phyloP scores from a whole-genome alignment of 2,888 invertebrate genomes.

The Galerucella calmariensis region DNA sequence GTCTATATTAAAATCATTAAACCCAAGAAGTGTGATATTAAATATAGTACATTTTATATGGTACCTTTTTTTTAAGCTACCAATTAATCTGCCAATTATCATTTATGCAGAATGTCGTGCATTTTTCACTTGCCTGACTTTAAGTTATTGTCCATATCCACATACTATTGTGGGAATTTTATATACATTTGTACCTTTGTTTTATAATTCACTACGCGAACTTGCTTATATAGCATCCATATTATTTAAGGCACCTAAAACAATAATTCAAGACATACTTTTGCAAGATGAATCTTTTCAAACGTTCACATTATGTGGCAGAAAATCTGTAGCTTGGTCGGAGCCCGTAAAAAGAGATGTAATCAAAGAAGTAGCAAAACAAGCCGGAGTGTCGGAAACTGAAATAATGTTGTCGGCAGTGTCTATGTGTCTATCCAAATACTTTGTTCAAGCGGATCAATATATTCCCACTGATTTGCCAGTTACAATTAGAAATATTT shows the following conservation, averaged over 20 bases:
- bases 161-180: slow-evolving; percentile 59
- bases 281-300: slow-evolving; percentile 69
- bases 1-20: slow-evolving; percentile 62
- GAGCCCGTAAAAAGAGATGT: slow-evolving; percentile 71
- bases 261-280: slow-evolving; percentile 71
- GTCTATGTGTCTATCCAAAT: slow-evolving; percentile 73
- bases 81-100: slow-evolving; percentile 61
- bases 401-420: slow-evolving; percentile 74
- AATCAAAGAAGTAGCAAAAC: slow-evolving; percentile 70
- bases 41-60: slow-evolving; percentile 59
- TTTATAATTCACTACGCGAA: slow-evolving; percentile 64
- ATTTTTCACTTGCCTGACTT: slow-evolving; percentile 58
- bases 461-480: slow-evolving; percentile 71
- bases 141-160: slow-evolving; percentile 60
- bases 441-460: slow-evolving; percentile 62
- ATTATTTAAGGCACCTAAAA: slow-evolving; percentile 66
- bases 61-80: slow-evolving; percentile 52
- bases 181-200: slow-evolving; percentile 65
- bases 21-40: slow-evolving; percentile 63
- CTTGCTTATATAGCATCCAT: slow-evolving; percentile 63
- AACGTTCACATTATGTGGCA: slow-evolving; percentile 75
- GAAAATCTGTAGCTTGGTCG: slow-evolving; percentile 81
- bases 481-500: slow-evolving; percentile 70
- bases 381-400: slow-evolving; percentile 72
- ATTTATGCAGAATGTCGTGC: slow-evolving; percentile 64